A percentile compares a stretch with the other conserved stretches of the same genome.
phyloP scores from a whole-genome alignment of 2,113 vertebrate species.

The Paracanthobrama guichenoti region DNA sequence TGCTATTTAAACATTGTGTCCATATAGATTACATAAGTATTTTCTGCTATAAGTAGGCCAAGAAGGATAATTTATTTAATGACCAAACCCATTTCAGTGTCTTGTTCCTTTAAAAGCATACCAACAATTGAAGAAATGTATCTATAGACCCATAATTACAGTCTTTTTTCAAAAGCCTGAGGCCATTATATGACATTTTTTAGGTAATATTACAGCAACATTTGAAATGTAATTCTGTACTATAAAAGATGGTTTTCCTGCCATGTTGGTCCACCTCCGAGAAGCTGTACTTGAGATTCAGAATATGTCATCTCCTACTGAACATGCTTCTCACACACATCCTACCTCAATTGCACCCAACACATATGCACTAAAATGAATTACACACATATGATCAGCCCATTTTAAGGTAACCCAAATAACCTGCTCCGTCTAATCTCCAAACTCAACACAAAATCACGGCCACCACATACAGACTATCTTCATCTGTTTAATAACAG shows the following conservation, averaged over 20 bases:
- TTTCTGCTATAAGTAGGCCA: background rate
- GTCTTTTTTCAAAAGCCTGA: background rate
- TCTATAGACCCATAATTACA: background rate
- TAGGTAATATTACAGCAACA: background rate
- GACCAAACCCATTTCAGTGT: background rate
- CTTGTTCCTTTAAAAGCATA: background rate
- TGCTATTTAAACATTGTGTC: too few species aligned
- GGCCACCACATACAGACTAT: slow-evolving; percentile 12
- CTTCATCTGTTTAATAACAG: slow-evolving; percentile 44
- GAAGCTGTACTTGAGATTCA: background rate
- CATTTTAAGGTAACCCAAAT: background rate
- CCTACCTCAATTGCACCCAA: background rate
- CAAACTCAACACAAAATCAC: slow-evolving; percentile 16
- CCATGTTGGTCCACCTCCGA: background rate
- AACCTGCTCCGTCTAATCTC: background rate
- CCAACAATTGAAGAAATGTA: background rate
- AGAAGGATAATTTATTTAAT: background rate
- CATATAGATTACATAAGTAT: background rate
- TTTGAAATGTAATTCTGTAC: background rate
- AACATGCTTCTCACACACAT: background rate
- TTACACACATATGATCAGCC: background rate
- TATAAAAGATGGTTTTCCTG: background rate
- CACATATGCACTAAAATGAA: background rate
- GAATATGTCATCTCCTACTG: background rate
- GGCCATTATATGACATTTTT: background rate